Evolutionary conservation across 2,797 vertebrate genomes (phyloP), one percentile per base, ranked within the genome.

Genomic region (Anas acuta): DNA sequence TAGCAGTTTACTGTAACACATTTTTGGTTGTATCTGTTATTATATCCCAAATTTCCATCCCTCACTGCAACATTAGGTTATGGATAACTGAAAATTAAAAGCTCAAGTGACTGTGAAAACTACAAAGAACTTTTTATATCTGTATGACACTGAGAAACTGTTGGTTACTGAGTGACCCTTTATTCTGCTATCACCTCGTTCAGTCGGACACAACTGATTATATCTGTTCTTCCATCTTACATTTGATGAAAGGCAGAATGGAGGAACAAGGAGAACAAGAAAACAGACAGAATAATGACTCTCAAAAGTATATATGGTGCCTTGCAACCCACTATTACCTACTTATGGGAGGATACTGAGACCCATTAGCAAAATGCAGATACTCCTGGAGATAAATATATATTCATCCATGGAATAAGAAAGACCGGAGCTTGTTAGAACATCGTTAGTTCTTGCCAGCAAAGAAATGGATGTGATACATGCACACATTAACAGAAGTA

Each of bases 351-450:
- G 61, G 67, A 84, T 30, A 86, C 60, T 23, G 53, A 87, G 64
- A 87, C 45, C 43, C 74, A 86, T 81, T 86, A 94, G 53, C 60
- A 73, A 94, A 93, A 32, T 6, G 3, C 37, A 88, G 83, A 41
- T 88, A 56, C 20, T 92, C 57, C 60, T 84, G 64, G 32, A 90
- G 35, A 45, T 87, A 81, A 84, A 75, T 43, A 41, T 37, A 7
- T 51, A 17, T 61, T 91, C 37, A 61, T 72, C 89, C 85, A 71
- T 43, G 49, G 39, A 84, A 15, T 70, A 53, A 90, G 47, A 88
- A 91, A 84, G 74, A 91, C 26, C 76, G 85, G 70, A 70, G 47
- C 39, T 83, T 85, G 33, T 92, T 93, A 86, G 76, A 75, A 25
- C 28, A 91, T 53, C 76, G 81, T 88, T 61, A 86, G 32, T 77